Conservation (phyloP, 2,888 invertebrate genomes). For the Amitus sp. region DNA sequence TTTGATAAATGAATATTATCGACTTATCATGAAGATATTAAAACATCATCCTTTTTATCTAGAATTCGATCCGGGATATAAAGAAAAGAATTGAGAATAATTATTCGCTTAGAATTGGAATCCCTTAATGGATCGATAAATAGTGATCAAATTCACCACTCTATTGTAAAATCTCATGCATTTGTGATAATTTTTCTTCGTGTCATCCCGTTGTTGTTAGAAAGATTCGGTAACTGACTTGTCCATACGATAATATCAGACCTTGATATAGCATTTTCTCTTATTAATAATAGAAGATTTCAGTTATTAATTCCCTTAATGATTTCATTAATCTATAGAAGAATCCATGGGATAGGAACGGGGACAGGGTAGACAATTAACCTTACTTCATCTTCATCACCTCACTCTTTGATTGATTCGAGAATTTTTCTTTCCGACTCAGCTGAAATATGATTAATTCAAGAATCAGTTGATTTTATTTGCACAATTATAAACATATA, state of each 20-base stretch:
- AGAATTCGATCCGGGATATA: slow-evolving; percentile 75
- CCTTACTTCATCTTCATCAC: slow-evolving; percentile 74
- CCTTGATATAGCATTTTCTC: slow-evolving; percentile 85
- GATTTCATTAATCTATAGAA: slow-evolving; percentile 72
- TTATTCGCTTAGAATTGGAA: slow-evolving; percentile 83
- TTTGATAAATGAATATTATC: slow-evolving; percentile 63
- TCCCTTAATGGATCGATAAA: no score
- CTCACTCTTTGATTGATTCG: slow-evolving; percentile 78
- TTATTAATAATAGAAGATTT: slow-evolving; percentile 88
- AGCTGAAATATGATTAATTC: slow-evolving; percentile 78
- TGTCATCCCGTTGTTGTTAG: slow-evolving; percentile 79
- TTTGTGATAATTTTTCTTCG: slow-evolving; percentile 87
- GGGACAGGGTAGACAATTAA: slow-evolving; percentile 85
- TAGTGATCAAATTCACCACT: slow-evolving; percentile 84
- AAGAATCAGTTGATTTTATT: slow-evolving; percentile 85
- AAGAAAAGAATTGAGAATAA: slow-evolving; percentile 75
- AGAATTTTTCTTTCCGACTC: slow-evolving; percentile 81
- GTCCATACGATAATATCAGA: slow-evolving; percentile 80
- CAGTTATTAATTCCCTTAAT: slow-evolving; percentile 80
- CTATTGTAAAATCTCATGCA: slow-evolving; percentile 82
- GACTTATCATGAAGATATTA: slow-evolving; percentile 81
- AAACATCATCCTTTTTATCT: slow-evolving; percentile 49
- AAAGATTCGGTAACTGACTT: slow-evolving; percentile 87
- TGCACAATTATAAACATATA: slow-evolving; percentile 78
- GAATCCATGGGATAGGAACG: slow-evolving; percentile 75